Evolutionary conservation across 2,113 vertebrate species (phyloP).

Genomic region (Trochalopteron elliotii): DNA sequence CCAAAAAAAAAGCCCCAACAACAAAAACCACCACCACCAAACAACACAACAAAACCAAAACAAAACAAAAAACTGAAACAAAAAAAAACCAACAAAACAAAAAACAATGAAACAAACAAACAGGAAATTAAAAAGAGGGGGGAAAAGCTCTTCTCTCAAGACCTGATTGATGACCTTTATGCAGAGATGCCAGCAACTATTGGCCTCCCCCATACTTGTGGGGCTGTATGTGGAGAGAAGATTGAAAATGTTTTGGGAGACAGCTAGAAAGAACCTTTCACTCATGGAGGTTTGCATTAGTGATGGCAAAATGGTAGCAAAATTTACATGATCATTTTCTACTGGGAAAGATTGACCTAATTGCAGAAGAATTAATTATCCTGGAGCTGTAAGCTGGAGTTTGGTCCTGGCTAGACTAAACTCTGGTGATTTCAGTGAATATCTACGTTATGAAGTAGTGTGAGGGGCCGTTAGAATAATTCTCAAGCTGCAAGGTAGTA

Average conservation of each 20-base stretch:
- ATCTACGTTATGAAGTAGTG: neutral
- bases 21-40: fast-evolving
- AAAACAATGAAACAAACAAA: neutral
- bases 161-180: neutral
- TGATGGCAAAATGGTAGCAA: neutral
- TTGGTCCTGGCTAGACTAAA: neutral
- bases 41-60: neutral
- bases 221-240: neutral
- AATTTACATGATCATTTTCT: neutral
- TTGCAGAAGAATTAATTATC: conserved; percentile 16
- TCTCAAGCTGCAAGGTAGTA: neutral
- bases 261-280: neutral
- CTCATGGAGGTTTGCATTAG: neutral
- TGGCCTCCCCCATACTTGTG: neutral
- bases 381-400: neutral
- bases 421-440: neutral
- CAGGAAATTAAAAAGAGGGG: fast-evolving
- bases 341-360: neutral
- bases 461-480: neutral
- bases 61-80: neutral
- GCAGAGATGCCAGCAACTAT: neutral
- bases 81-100: no score
- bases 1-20: neutral
- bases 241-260: neutral
- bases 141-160: fast-evolving